phyloP scores from a whole-genome alignment of 2,888 invertebrate species.

The Scaptodrosophila latifasciaeformis region DNA sequence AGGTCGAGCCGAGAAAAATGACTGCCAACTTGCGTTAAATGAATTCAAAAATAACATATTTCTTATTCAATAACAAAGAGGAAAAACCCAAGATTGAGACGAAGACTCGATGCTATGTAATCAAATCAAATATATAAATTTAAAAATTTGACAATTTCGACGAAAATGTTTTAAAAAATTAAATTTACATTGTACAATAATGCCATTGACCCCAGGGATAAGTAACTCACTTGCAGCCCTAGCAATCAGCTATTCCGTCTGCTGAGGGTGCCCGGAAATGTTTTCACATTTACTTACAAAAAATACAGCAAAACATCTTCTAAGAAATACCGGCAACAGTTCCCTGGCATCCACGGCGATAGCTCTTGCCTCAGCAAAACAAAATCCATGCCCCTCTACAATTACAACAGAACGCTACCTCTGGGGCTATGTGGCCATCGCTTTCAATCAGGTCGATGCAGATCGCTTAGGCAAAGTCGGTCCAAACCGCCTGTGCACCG shows the following conservation, averaged over 20 bases:
- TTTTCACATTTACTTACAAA: slow-evolving; percentile 25
- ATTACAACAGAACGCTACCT: slow-evolving; percentile 36
- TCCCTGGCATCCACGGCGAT: too few species aligned
- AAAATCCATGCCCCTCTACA: too few species aligned
- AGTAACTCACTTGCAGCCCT: neutral
- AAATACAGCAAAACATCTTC: slow-evolving; percentile 22
- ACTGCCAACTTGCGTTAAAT: too few species aligned
- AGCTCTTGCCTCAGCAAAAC: too few species aligned
- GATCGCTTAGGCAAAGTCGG: slow-evolving; percentile 82
- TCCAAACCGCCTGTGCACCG: slow-evolving; percentile 90
- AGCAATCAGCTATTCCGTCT: slow-evolving; percentile 30
- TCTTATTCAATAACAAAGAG: too few species aligned
- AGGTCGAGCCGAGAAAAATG: too few species aligned
- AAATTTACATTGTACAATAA: slow-evolving; percentile 17
- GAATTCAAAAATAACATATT: too few species aligned
- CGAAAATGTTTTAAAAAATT: neutral
- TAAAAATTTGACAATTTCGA: neutral
- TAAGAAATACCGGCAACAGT: neutral
- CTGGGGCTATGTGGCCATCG: slow-evolving; percentile 74
- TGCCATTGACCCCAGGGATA: slow-evolving; percentile 29
- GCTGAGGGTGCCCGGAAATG: slow-evolving; percentile 24
- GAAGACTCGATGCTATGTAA: slow-evolving; percentile 5
- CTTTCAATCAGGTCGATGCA: slow-evolving; percentile 82
- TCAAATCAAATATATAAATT: neutral
- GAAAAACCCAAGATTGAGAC: neutral